Conservation (phyloP, 1,140 invertebrate species). For the Macrotrachela quadricornifera region DNA sequence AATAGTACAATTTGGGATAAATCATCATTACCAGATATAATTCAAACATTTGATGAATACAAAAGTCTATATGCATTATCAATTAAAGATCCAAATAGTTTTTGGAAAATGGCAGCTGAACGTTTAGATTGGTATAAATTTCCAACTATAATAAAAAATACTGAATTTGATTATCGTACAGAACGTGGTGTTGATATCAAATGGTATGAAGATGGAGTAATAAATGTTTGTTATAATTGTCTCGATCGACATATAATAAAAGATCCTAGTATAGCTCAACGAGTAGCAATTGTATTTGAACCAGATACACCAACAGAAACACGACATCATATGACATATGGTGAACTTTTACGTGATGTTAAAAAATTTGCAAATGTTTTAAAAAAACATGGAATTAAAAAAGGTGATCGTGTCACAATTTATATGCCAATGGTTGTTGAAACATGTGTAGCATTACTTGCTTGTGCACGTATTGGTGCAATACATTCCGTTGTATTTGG, state of each 20-base stretch:
- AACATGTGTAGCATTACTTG: constrained; percentile 33
- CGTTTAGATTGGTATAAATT: constrained; percentile 28
- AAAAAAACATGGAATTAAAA: constrained; percentile 26
- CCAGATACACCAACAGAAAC: constrained; percentile 33
- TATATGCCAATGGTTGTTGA: constrained; percentile 35
- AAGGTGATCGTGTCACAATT: constrained; percentile 36
- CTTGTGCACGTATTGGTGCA: constrained; percentile 35
- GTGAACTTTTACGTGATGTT: not conserved
- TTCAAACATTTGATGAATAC: constrained; percentile 4
- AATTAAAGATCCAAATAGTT: constrained; percentile 28
- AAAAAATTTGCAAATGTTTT: constrained; percentile 28
- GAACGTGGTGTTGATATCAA: constrained; percentile 22
- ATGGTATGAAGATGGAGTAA: constrained; percentile 30
- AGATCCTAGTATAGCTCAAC: constrained; percentile 17
- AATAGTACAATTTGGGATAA: no score
- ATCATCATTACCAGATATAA: no score
- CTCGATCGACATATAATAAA: constrained; percentile 32
- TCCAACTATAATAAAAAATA: not conserved
- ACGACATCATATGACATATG: not conserved
- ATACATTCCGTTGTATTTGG: constrained; percentile 40
- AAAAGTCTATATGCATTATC: constrained; percentile 21
- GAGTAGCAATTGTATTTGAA: constrained; percentile 35
- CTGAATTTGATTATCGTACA: constrained; percentile 24
- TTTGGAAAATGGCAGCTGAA: constrained; percentile 32
- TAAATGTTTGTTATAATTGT: constrained; percentile 38